Percentiles rank a stretch among this genome's conserved stretches.
Evolutionary conservation across 1,140 invertebrate genomes (phyloP).

Genomic region (Drosophila suzukii): DNA sequence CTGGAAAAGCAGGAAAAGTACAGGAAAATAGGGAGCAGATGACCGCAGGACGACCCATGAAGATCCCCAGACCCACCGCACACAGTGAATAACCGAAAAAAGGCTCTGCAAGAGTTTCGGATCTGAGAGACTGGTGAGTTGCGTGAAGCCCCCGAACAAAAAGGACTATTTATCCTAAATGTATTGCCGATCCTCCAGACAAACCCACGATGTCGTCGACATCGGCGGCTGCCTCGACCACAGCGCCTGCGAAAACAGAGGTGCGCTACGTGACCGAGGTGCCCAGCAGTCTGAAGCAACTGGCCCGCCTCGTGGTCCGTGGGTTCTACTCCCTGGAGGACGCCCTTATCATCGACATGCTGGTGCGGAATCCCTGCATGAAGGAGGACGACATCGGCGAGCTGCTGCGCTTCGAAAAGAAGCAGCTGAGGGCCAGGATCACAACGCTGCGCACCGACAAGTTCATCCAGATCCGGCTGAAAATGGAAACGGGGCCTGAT

Average conservation of each 20-base stretch:
- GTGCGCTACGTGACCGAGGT: conserved; percentile 90
- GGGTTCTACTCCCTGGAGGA: conserved; percentile 98
- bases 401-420: conserved; percentile 96
- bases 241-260: conserved; percentile 60
- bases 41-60: conserved; percentile 3
- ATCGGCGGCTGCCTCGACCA: conserved; percentile 57
- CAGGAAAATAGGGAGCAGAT: background rate
- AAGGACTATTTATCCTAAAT: background rate
- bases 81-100: conserved; percentile 1
- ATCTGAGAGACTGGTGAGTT: conserved; percentile 9
- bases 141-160: background rate
- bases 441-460: conserved; percentile 93
- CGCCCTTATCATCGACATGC: conserved; percentile 96
- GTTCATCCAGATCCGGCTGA: conserved; percentile 95
- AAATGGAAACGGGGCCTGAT: conserved; percentile 97
- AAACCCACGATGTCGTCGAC: conserved; percentile 62
- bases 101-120: background rate
- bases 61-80: background rate
- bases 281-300: conserved; percentile 94
- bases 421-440: conserved; percentile 93
- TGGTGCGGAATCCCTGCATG: conserved; percentile 97
- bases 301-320: conserved; percentile 94
- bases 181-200: conserved; percentile 1
- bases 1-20: background rate
- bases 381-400: conserved; percentile 98